Percentiles rank a stretch among this genome's conserved stretches.
These are phyloP conservation scores for Drosophila melanosoma DNA, from an alignment of 2,888 invertebrate genomes.

Conservation along the genomic window DNA sequence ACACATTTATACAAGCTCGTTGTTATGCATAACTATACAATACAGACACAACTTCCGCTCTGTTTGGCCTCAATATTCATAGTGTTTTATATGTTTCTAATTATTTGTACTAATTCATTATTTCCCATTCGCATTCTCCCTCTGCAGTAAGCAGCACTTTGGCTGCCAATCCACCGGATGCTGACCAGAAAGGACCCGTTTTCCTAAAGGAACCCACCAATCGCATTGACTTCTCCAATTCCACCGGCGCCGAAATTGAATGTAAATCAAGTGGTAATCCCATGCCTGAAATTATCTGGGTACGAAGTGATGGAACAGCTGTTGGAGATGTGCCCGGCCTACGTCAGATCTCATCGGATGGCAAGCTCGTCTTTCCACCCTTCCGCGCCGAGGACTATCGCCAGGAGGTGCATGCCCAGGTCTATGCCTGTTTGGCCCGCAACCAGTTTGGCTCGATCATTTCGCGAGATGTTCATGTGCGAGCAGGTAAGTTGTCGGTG, in stretches of 20 bases:
- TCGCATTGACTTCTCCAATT: constrained; percentile 96
- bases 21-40: constrained; percentile 4
- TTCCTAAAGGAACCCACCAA: constrained; percentile 96
- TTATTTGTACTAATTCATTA: constrained; percentile 36
- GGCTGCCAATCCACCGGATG: constrained; percentile 86
- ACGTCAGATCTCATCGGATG: constrained; percentile 94
- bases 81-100: constrained; percentile 36
- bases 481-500: constrained; percentile 91
- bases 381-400: constrained; percentile 97
- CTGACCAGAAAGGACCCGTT: constrained; percentile 94
- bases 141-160: constrained; percentile 56
- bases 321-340: constrained; percentile 96
- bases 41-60: constrained; percentile 54
- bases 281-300: constrained; percentile 96
- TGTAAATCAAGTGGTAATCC: constrained; percentile 96
- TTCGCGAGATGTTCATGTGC: constrained; percentile 96
- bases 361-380: constrained; percentile 96
- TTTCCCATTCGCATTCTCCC: background rate
- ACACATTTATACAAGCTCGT: constrained; percentile 1
- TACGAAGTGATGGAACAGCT: constrained; percentile 94
- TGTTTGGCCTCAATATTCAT: constrained; percentile 49
- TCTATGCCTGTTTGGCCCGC: constrained; percentile 95
- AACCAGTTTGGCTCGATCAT: constrained; percentile 96
- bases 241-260: constrained; percentile 96
- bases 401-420: constrained; percentile 97